Conservation (phyloP, 2,888 invertebrate genomes). For the Habrosyne pyritoides region DNA sequence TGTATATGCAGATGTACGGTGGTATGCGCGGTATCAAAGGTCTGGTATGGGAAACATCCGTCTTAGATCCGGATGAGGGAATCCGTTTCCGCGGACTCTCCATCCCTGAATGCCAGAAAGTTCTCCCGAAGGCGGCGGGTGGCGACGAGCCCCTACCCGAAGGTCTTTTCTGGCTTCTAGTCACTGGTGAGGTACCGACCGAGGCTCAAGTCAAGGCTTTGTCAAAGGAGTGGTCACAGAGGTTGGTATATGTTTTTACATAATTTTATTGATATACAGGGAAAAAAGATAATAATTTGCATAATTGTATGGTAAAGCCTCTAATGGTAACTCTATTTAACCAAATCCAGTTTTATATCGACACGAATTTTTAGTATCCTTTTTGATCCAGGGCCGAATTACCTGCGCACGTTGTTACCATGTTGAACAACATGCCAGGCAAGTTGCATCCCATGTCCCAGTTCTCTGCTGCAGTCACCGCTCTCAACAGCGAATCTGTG, state of each 20-base stretch:
- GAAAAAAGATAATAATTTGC: too few species aligned
- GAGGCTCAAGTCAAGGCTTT: constrained; percentile 87
- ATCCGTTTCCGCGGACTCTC: constrained; percentile 97
- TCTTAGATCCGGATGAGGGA: constrained; percentile 97
- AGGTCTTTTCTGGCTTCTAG: constrained; percentile 91
- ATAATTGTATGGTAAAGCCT: too few species aligned
- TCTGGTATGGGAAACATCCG: constrained; percentile 97
- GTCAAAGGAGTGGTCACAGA: constrained; percentile 91
- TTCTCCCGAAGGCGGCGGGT: constrained; percentile 87
- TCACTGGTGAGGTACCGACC: constrained; percentile 89
- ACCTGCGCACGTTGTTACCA: constrained; percentile 95
- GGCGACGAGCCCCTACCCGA: constrained; percentile 90
- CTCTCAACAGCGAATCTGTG: constrained; percentile 95
- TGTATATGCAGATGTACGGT: constrained; percentile 88
- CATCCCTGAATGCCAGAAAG: constrained; percentile 91
- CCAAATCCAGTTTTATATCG: neutral
- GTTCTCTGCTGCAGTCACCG: constrained; percentile 95
- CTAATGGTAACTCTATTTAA: too few species aligned
- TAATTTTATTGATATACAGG: neutral
- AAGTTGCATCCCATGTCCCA: constrained; percentile 97
- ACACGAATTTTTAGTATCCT: neutral
- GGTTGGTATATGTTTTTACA: constrained; percentile 46
- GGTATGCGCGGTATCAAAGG: constrained; percentile 99
- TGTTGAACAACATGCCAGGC: constrained; percentile 95
- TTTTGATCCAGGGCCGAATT: constrained; percentile 89